Evolutionary conservation across 2,797 vertebrate species (phyloP).

Genomic region (Emys orbicularis): DNA sequence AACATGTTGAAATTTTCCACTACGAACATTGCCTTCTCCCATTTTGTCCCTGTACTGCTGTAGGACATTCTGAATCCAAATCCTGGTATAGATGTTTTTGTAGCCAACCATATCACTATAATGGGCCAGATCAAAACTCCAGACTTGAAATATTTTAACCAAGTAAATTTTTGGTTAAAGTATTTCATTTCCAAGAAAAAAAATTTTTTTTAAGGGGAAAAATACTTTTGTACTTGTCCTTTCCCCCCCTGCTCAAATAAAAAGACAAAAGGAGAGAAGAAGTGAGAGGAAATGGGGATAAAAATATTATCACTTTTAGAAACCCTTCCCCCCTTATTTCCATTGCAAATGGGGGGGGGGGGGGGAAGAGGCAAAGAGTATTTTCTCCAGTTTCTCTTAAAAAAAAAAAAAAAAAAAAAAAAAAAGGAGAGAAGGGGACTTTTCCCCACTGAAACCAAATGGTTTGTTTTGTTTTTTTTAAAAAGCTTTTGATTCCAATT

Average conservation of each 20-base stretch:
- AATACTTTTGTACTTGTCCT: accelerated
- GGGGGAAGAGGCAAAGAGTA: too few relatives aligned
- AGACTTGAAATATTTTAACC: accelerated
- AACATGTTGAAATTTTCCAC: too few relatives aligned
- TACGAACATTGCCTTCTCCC: too few relatives aligned
- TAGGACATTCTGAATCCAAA: background rate
- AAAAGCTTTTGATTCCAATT: too few relatives aligned
- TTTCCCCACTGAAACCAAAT: too few relatives aligned
- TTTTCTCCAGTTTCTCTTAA: too few relatives aligned
- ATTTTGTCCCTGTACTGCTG: too few relatives aligned
- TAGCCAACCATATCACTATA: background rate
- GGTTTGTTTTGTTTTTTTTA: too few relatives aligned
- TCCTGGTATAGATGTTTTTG: background rate
- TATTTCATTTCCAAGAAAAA: background rate
- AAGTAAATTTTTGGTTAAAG: background rate
- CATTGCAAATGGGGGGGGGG: too few relatives aligned
- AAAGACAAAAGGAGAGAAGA: background rate
- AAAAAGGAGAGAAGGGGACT: too few relatives aligned
- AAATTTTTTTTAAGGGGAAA: background rate
- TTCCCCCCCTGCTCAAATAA: too few relatives aligned
- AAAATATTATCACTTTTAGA: background rate
- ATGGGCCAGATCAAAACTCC: background rate
- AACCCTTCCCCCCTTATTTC: background rate
- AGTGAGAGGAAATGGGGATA: background rate
- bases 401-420: too few relatives aligned